Evolutionary conservation across 2,888 invertebrate genomes (phyloP).

Genomic region (Pammene fasciana): DNA sequence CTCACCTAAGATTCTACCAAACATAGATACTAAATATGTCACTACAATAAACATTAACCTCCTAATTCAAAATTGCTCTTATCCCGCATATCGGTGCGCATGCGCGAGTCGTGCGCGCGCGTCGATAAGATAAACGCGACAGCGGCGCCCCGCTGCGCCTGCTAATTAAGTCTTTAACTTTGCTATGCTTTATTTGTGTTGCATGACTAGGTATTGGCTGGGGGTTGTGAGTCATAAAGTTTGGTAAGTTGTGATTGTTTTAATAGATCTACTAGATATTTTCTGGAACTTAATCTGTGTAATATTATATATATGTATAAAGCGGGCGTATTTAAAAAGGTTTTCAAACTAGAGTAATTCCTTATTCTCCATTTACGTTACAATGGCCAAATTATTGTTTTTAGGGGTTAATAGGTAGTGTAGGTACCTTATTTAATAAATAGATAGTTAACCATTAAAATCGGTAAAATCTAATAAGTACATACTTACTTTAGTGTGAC

Average conservation of each 20-base stretch:
- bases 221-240: constrained; percentile 13
- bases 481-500: no score
- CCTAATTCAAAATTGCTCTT: constrained; percentile 29
- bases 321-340: neutral
- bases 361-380: neutral
- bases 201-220: constrained; percentile 28
- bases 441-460: no score
- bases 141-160: constrained; percentile 73
- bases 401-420: no score
- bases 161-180: constrained; percentile 81
- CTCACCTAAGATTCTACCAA: neutral
- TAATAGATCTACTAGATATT: neutral
- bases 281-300: neutral
- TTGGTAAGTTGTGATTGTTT: constrained; percentile 15
- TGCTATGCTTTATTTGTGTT: constrained; percentile 46
- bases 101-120: constrained; percentile 54
- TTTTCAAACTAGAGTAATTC: neutral
- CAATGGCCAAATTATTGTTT: no score
- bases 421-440: no score
- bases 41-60: constrained; percentile 20
- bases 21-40: constrained; percentile 3
- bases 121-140: constrained; percentile 73
- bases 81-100: constrained; percentile 47
- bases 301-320: neutral
- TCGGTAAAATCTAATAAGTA: no score